phyloP scores from a whole-genome alignment of 2,888 invertebrate species.

The Protophormia terraenovae region DNA sequence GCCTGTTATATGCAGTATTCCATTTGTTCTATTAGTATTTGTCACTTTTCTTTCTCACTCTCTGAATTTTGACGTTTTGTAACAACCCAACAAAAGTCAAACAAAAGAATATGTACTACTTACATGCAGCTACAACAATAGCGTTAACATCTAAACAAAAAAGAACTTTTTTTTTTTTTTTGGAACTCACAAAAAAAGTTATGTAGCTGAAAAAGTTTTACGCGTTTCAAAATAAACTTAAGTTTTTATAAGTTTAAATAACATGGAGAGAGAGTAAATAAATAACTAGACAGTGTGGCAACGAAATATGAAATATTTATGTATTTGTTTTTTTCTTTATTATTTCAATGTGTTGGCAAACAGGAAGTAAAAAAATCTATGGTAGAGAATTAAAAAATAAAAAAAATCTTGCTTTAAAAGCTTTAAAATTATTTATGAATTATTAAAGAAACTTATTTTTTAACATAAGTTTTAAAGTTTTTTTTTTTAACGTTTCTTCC shows the following conservation, averaged over 20 bases:
- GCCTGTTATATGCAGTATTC: not conserved
- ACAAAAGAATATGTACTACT: not conserved
- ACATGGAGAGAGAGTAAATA: slow-evolving; percentile 4
- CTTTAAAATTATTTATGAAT: not conserved
- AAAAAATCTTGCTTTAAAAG: not conserved
- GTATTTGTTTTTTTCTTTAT: not conserved
- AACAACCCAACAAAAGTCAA: slow-evolving; percentile 39
- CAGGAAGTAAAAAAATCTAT: slow-evolving; percentile 32
- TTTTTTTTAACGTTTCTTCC: too few relatives aligned
- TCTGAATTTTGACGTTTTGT: slow-evolving; percentile 7
- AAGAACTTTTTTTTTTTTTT: not conserved
- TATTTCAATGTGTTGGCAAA: not conserved
- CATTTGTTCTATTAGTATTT: not conserved
- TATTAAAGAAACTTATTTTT: not conserved
- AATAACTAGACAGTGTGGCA: slow-evolving; percentile 47
- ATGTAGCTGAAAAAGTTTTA: slow-evolving; percentile 42
- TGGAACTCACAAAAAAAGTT: not conserved
- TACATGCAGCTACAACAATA: slow-evolving; percentile 1
- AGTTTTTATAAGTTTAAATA: slow-evolving; percentile 8
- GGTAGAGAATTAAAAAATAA: too few relatives aligned
- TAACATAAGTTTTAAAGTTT: too few relatives aligned
- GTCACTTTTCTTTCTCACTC: not conserved
- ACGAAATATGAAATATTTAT: slow-evolving; percentile 29
- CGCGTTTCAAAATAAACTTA: slow-evolving; percentile 48
- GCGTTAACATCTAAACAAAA: not conserved